Percentiles rank a stretch among this genome's conserved stretches.
These are phyloP conservation scores for Elaeidobius kamerunicus DNA, from an alignment of 2,888 invertebrate genomes.

Conservation along the genomic window DNA sequence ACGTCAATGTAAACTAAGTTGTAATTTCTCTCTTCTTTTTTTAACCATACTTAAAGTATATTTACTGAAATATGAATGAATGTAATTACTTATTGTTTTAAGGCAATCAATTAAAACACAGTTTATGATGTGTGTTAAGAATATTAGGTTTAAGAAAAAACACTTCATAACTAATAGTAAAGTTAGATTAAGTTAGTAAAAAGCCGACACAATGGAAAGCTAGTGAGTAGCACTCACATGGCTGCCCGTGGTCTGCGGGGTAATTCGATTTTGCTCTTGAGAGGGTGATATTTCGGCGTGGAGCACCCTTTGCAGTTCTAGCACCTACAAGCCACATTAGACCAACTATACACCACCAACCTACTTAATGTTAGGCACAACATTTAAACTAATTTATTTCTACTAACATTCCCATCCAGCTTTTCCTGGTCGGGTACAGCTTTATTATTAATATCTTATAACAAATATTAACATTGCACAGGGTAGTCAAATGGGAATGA, in stretches of 20 bases:
- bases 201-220: constrained; percentile 37
- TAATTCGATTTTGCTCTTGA: constrained; percentile 39
- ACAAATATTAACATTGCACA: no score
- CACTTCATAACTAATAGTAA: constrained; percentile 18
- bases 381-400: constrained; percentile 17
- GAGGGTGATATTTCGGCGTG: constrained; percentile 45
- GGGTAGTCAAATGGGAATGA: no score
- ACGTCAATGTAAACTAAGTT: no score
- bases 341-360: constrained; percentile 36
- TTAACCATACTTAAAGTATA: no score
- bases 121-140: neutral
- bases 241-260: constrained; percentile 35
- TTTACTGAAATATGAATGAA: no score
- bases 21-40: no score
- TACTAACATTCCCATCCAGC: constrained; percentile 1
- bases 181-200: constrained; percentile 23
- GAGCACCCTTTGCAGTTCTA: constrained; percentile 48
- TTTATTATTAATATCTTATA: no score
- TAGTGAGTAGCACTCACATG: constrained; percentile 46
- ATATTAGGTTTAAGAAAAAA: constrained; percentile 6
- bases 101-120: neutral
- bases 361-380: constrained; percentile 30
- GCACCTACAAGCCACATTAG: constrained; percentile 48
- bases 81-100: no score
- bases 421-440: no score